Conservation (phyloP, 2,888 invertebrate species). For the Pseudolycoriella hygida region DNA sequence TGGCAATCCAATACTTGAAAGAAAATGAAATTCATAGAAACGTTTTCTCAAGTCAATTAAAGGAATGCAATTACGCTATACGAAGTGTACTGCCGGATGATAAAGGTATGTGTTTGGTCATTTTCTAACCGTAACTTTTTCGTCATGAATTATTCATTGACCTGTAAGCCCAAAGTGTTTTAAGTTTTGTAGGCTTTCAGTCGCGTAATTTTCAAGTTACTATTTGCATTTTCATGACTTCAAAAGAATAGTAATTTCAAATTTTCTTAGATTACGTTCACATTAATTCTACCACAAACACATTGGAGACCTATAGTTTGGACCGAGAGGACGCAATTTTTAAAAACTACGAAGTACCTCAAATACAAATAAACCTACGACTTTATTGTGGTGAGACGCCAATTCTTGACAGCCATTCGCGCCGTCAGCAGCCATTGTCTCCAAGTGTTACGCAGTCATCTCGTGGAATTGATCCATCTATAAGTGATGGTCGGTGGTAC, state of each 20-base stretch:
- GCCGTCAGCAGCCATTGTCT: not conserved
- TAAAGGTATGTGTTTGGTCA: too few relatives aligned
- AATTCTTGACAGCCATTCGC: constrained; percentile 3
- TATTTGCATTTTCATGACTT: too few relatives aligned
- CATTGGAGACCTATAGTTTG: constrained; percentile 13
- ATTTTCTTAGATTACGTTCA: not conserved
- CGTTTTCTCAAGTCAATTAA: constrained; percentile 12
- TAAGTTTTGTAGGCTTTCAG: too few relatives aligned
- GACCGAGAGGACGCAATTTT: constrained; percentile 16
- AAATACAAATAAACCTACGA: constrained; percentile 15
- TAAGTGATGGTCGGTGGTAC: constrained; percentile 5
- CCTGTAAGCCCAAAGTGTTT: too few relatives aligned
- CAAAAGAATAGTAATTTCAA: too few relatives aligned
- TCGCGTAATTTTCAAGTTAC: too few relatives aligned
- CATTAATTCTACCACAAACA: constrained; percentile 10
- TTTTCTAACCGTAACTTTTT: too few relatives aligned
- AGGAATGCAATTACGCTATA: constrained; percentile 14
- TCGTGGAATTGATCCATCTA: too few relatives aligned
- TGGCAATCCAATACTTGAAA: constrained; percentile 14
- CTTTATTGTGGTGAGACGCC: constrained; percentile 5
- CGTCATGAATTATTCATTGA: too few relatives aligned
- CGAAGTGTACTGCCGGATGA: constrained; percentile 13
- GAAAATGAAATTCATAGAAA: constrained; percentile 14
- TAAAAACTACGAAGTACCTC: constrained; percentile 12
- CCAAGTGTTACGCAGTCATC: constrained; percentile 3